Evolutionary conservation across 2,888 invertebrate species (phyloP).

Genomic region (Adelphocoris suturalis): DNA sequence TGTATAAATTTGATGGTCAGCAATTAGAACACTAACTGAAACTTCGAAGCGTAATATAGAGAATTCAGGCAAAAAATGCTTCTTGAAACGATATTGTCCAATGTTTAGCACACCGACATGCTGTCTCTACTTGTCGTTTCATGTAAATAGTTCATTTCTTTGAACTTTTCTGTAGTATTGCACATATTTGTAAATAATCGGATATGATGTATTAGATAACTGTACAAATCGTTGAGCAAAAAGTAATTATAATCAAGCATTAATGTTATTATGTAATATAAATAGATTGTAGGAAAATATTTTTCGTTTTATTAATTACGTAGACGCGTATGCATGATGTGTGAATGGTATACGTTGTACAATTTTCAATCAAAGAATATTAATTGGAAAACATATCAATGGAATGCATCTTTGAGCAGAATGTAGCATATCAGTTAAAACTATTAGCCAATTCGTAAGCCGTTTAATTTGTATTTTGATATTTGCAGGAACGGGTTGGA

Average conservation of each 20-base stretch:
- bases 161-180: background rate
- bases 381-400: constrained; percentile 68
- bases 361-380: constrained; percentile 66
- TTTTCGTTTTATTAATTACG: constrained; percentile 26
- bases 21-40: no score
- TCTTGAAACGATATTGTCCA: no score
- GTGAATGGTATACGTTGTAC: constrained; percentile 52
- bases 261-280: background rate
- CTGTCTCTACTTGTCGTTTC: background rate
- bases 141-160: background rate
- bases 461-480: no score
- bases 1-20: no score
- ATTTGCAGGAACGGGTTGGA: no score
- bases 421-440: background rate
- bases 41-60: no score
- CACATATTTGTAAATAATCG: background rate
- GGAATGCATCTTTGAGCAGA: constrained; percentile 60
- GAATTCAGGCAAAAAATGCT: no score
- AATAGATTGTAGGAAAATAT: constrained; percentile 8
- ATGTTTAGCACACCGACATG: background rate
- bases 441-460: no score
- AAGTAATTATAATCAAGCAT: no score
- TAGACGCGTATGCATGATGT: constrained; percentile 58
- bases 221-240: background rate
- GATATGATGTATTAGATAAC: background rate